phyloP scores from a whole-genome alignment of 1,140 invertebrate genomes.

The Procambarus clarkii region DNA sequence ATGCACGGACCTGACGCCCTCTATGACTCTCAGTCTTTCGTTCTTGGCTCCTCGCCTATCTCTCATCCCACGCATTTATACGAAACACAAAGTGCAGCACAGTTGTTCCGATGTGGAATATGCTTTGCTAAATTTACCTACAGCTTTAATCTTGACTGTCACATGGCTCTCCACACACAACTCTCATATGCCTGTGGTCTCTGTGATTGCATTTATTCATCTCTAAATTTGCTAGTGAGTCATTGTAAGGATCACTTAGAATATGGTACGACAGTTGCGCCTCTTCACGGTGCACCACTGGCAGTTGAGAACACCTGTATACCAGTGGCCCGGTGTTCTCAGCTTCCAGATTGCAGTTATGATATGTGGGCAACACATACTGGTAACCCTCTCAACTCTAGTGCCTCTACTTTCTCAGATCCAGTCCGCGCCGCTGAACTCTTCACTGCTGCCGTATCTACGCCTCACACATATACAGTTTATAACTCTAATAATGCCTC shows the following conservation, averaged over 20 bases:
- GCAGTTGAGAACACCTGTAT: too few species aligned
- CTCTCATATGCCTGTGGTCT: conserved; percentile 24
- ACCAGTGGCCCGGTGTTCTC: too few species aligned
- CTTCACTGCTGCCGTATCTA: too few species aligned
- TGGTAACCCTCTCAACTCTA: background rate
- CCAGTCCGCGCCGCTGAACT: background rate
- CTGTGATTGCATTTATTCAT: conserved; percentile 19
- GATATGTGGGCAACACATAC: background rate
- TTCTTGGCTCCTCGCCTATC: background rate
- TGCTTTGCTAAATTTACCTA: conserved; percentile 31
- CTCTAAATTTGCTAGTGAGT: conserved; percentile 23
- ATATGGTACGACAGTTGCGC: too few species aligned
- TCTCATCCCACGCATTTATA: background rate
- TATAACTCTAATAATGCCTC: too few species aligned
- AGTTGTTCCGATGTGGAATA: conserved; percentile 35
- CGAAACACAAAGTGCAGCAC: background rate
- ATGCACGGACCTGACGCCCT: conserved; percentile 21
- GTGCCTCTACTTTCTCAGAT: background rate
- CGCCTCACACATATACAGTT: too few species aligned
- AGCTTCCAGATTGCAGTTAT: background rate
- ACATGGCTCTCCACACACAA: conserved; percentile 47
- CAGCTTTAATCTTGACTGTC: conserved; percentile 52
- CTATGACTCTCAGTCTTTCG: background rate
- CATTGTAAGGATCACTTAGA: background rate
- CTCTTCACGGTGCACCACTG: too few species aligned